phyloP scores from a whole-genome alignment of 2,797 vertebrate genomes.

The Atherinosoma microstoma region DNA sequence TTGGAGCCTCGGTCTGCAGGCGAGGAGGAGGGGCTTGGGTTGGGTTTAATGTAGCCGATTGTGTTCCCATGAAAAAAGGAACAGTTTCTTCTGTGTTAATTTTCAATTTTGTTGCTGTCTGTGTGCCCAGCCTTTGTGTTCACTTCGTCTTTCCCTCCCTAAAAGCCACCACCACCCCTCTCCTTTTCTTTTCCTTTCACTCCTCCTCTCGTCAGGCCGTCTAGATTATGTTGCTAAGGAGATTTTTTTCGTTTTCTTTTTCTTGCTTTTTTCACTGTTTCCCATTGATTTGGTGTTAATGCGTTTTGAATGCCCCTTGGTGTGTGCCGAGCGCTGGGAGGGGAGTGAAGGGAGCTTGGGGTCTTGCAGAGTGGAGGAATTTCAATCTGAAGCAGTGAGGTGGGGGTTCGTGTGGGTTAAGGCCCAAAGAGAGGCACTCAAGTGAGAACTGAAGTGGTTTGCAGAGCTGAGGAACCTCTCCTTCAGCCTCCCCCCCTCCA shows the following conservation, averaged over 20 bases:
- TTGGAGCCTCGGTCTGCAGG: constrained; percentile 24
- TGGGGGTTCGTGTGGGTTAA: constrained; percentile 90
- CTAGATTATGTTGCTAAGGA: constrained; percentile 99
- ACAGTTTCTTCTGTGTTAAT: constrained; percentile 99
- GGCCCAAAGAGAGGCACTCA: constrained; percentile 98
- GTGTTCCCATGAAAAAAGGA: constrained; percentile 93
- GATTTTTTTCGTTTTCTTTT: constrained; percentile 83
- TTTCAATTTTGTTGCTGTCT: constrained; percentile 95
- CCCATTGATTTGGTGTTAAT: constrained; percentile 99
- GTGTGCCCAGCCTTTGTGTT: constrained; percentile 91
- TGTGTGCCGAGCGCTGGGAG: constrained; percentile 92
- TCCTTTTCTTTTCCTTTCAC: constrained; percentile 85
- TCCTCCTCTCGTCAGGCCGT: constrained; percentile 84
- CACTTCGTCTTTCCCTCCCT: constrained; percentile 87
- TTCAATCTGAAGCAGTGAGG: constrained; percentile 95
- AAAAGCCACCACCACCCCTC: constrained; percentile 90
- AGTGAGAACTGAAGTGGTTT: constrained; percentile 99
- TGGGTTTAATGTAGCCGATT: constrained; percentile 95
- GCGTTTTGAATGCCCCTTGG: constrained; percentile 99
- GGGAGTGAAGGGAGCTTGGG: constrained; percentile 84
- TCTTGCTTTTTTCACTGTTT: constrained; percentile 95
- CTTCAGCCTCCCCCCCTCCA: constrained; percentile 25
- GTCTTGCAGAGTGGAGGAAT: constrained; percentile 92
- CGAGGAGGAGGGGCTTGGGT: constrained; percentile 52
- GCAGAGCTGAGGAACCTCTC: constrained; percentile 85